Conservation (phyloP, 1,140 invertebrate species). For the Atopsyche davidsoni region DNA sequence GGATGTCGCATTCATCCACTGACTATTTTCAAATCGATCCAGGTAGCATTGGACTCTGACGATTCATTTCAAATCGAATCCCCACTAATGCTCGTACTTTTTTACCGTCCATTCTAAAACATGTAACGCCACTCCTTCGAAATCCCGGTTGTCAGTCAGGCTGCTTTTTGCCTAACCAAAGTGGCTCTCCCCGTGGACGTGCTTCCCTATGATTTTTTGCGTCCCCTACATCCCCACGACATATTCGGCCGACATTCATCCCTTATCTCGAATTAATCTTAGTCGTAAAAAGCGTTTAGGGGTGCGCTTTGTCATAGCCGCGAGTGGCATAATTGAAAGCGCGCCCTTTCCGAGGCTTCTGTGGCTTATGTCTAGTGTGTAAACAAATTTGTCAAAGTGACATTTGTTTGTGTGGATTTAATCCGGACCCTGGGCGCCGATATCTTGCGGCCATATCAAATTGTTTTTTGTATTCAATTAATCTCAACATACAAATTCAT, state of each 20-base stretch:
- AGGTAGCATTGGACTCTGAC: too few species aligned
- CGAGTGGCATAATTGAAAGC: slow-evolving; percentile 26
- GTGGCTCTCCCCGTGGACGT: too few species aligned
- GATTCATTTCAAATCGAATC: too few species aligned
- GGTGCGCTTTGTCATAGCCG: slow-evolving; percentile 16
- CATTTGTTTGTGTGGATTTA: slow-evolving; percentile 4
- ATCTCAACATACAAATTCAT: neutral
- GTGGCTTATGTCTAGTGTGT: slow-evolving; percentile 14
- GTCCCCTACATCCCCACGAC: slow-evolving; percentile 7
- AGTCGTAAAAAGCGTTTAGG: slow-evolving; percentile 29
- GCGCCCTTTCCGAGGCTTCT: neutral
- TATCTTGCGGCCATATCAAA: neutral
- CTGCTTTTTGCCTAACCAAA: too few species aligned
- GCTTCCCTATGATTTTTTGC: slow-evolving; percentile 19
- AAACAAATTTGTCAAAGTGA: slow-evolving; percentile 29
- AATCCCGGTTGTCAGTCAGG: too few species aligned
- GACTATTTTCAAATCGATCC: too few species aligned
- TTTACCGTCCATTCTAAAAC: too few species aligned
- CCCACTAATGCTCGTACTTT: too few species aligned
- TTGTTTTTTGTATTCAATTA: neutral
- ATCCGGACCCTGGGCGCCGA: too few species aligned
- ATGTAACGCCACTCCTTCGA: too few species aligned
- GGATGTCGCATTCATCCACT: too few species aligned
- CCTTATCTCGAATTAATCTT: slow-evolving; percentile 32
- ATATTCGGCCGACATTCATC: slow-evolving; percentile 18